Conservation (phyloP, 1,140 invertebrate species). For the Monochamus saltuarius region DNA sequence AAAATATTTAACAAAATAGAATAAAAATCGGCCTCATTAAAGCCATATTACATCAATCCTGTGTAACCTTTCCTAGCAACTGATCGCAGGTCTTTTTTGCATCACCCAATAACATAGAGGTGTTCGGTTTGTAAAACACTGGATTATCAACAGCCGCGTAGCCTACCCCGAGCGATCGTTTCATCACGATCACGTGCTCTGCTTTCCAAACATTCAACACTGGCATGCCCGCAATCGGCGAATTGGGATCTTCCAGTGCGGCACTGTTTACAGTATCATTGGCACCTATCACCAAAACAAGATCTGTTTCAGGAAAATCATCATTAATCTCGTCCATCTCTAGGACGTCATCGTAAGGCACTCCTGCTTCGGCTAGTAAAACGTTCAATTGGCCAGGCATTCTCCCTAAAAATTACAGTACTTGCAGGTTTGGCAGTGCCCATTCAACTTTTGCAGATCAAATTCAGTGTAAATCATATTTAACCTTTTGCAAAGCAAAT, state of each 20-base stretch:
- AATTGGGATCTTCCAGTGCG: conserved; percentile 88
- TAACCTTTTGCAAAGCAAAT: no score
- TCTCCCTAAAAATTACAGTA: conserved; percentile 61
- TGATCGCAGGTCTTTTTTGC: conserved; percentile 90
- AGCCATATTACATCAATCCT: background rate
- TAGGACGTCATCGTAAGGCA: conserved; percentile 87
- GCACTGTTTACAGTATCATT: conserved; percentile 93
- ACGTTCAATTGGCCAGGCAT: conserved; percentile 93
- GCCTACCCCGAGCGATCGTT: conserved; percentile 75
- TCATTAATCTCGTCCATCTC: conserved; percentile 96
- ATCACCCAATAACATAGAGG: conserved; percentile 86
- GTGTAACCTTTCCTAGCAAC: conserved; percentile 59
- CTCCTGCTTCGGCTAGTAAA: conserved; percentile 87
- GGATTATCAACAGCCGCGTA: conserved; percentile 88
- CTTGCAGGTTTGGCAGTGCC: no score
- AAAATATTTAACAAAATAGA: background rate
- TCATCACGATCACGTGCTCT: conserved; percentile 88
- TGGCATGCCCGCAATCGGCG: conserved; percentile 91
- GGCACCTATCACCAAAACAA: conserved; percentile 86
- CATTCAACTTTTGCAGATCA: background rate
- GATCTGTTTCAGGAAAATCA: conserved; percentile 81
- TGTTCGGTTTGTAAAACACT: conserved; percentile 89
- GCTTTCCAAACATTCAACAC: conserved; percentile 85
- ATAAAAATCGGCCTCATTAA: no score
- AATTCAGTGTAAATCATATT: no score